Evolutionary conservation across 2,888 invertebrate species (phyloP), one percentile per base, ranked within the genome.

Genomic region (Candidula unifasciata): DNA sequence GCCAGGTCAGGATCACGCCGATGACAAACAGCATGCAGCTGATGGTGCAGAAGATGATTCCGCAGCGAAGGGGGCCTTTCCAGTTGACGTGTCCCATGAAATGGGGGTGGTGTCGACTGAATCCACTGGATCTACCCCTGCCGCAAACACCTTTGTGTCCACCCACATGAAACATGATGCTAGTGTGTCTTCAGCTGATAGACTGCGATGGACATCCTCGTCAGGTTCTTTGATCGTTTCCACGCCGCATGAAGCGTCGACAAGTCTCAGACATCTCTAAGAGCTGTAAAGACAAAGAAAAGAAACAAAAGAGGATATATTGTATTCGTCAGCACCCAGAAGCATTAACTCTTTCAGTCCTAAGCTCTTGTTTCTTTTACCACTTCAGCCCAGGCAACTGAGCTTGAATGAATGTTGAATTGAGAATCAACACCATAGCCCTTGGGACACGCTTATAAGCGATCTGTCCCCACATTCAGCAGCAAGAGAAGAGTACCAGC

Each of bases 1-100:
- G 80, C 84, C 84, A 84, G 74, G 84, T 84, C n/a, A 84, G 74
- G 66, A 84, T 80, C 33, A 84, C 84, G 3, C 84, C 84, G 60
- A 84, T 80, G 16, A 84, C 84, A 64, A 84, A 84, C 37, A 84
- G 80, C 30, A 84, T 80, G 37, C 84, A 80, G 84, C 73, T 74
- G 54, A 80, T 8, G 27, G 80, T 64, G 71, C 79, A 80, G 84
- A 84, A 84, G 30, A 80, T 44, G 57, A 84, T 80, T 5, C 84
- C 84, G 35, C 84, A 84, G 24, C 84, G 73, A n/a, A 84, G 80
- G 52, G 84, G 80, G 33, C 44, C 64, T 80, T 84, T 84, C 84
- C 84, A 84, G 80, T 84, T 80, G 8, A 68, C 30, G 74, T 84
- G 79, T 35, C 64, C 54, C 33, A 84, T 35, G 52, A 80, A 74